phyloP scores from a whole-genome alignment of 2,888 invertebrate species.

The Mactromeris polynyma region DNA sequence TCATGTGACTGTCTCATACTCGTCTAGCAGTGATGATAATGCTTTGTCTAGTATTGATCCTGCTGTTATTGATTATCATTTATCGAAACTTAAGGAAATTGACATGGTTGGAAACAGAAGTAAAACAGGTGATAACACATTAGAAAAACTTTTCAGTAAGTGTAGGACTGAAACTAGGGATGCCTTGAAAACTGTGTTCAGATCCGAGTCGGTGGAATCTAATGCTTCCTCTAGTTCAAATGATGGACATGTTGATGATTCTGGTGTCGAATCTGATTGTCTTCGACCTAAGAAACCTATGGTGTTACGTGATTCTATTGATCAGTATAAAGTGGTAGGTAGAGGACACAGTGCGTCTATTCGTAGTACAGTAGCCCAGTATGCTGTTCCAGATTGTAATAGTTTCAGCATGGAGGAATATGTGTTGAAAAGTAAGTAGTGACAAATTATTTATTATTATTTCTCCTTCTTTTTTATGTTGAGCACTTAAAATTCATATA shows the following conservation, averaged over 20 bases:
- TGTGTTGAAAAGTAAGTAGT: not conserved
- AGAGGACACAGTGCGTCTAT: not conserved
- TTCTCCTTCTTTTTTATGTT: no score
- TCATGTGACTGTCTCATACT: not conserved
- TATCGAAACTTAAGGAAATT: slow-evolving; percentile 22
- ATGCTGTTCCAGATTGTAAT: not conserved
- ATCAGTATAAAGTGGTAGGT: not conserved
- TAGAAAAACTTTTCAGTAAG: not conserved
- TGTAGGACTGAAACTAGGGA: not conserved
- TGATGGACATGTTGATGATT: slow-evolving; percentile 58
- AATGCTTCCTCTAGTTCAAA: slow-evolving; percentile 45
- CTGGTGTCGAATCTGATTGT: slow-evolving; percentile 55
- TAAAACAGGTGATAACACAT: not conserved
- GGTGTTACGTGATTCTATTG: not conserved
- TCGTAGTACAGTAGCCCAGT: not conserved
- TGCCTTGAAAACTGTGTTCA: not conserved
- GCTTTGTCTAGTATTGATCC: slow-evolving; percentile 31
- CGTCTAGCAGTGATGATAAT: slow-evolving; percentile 16
- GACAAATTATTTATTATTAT: not conserved
- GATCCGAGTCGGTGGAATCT: slow-evolving; percentile 49
- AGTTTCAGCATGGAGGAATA: not conserved
- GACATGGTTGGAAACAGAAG: not conserved
- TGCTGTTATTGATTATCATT: slow-evolving; percentile 48
- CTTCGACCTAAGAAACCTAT: not conserved
- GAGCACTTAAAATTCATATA: no score